Percentiles rank a stretch among this genome's conserved stretches.
Evolutionary conservation across 1,140 invertebrate species (phyloP).

Genomic region (Cherax quadricarinatus): DNA sequence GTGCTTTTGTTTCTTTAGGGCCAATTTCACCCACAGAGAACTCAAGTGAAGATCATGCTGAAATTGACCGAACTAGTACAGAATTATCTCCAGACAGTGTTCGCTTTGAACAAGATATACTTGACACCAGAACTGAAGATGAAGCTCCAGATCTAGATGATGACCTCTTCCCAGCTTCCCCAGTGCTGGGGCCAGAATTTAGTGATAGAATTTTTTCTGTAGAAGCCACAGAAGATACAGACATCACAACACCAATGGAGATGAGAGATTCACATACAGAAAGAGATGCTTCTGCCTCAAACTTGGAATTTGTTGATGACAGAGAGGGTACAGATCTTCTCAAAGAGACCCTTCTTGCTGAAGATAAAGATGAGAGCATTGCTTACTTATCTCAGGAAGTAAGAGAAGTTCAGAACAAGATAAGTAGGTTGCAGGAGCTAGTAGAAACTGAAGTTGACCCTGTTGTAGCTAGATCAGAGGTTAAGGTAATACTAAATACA

Average conservation of each 20-base stretch:
- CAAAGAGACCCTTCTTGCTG: constrained; percentile 6
- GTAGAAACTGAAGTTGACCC: constrained; percentile 47
- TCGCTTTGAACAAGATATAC: constrained; percentile 74
- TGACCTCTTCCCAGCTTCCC: constrained; percentile 72
- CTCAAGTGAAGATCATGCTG: constrained; percentile 72
- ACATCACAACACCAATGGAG: constrained; percentile 73
- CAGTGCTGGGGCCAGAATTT: constrained; percentile 52
- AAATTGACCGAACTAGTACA: constrained; percentile 72
- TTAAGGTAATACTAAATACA: constrained; percentile 52
- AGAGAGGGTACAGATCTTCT: constrained; percentile 46
- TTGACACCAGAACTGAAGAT: constrained; percentile 75
- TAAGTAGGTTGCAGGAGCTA: constrained; percentile 56
- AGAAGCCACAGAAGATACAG: constrained; percentile 73
- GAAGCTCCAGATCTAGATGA: constrained; percentile 75
- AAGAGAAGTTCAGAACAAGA: constrained; percentile 45
- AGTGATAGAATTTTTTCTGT: constrained; percentile 69
- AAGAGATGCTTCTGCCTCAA: constrained; percentile 60
- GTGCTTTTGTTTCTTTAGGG: constrained; percentile 48
- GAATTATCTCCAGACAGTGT: constrained; percentile 72
- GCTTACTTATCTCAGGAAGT: constrained; percentile 51
- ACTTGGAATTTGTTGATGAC: constrained; percentile 62
- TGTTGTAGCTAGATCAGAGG: constrained; percentile 50
- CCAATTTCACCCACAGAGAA: constrained; percentile 71
- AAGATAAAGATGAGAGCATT: constrained; percentile 27
- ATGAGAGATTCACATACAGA: constrained; percentile 71